Percentiles rank a stretch among this genome's conserved stretches.
phyloP scores from a whole-genome alignment of 2,113 vertebrate species.

The Colaptes auratus region DNA sequence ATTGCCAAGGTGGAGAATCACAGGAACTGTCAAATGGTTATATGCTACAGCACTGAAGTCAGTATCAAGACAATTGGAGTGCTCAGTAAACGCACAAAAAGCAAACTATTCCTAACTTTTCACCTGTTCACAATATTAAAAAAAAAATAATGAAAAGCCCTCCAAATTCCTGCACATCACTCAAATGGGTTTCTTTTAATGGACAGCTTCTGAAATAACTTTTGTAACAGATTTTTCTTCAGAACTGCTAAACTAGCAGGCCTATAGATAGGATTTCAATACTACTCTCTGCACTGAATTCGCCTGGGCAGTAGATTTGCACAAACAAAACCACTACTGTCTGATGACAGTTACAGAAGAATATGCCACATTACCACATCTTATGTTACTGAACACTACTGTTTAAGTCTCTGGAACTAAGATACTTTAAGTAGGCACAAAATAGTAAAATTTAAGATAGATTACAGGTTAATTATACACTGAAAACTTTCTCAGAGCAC shows the following conservation, averaged over 20 bases:
- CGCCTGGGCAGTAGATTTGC: neutral
- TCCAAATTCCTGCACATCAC: neutral
- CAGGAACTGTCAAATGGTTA: neutral
- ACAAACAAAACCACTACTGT: neutral
- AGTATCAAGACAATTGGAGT: neutral
- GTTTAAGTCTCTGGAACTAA: neutral
- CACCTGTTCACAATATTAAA: neutral
- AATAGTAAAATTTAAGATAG: neutral
- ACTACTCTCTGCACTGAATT: neutral
- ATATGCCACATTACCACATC: neutral
- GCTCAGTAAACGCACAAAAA: neutral
- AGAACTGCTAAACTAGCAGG: neutral
- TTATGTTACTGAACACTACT: neutral
- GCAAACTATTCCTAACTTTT: neutral
- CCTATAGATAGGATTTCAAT: neutral
- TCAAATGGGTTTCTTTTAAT: neutral
- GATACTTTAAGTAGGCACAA: neutral
- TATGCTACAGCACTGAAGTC: neutral
- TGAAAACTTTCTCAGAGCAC: neutral
- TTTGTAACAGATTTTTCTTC: neutral
- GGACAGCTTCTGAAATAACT: neutral
- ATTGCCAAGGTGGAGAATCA: constrained; percentile 3
- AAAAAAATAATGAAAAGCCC: neutral
- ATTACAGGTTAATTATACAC: neutral
- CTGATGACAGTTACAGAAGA: neutral